phyloP scores from a whole-genome alignment of 1,140 invertebrate species.

The Drosophila malerkotliana region DNA sequence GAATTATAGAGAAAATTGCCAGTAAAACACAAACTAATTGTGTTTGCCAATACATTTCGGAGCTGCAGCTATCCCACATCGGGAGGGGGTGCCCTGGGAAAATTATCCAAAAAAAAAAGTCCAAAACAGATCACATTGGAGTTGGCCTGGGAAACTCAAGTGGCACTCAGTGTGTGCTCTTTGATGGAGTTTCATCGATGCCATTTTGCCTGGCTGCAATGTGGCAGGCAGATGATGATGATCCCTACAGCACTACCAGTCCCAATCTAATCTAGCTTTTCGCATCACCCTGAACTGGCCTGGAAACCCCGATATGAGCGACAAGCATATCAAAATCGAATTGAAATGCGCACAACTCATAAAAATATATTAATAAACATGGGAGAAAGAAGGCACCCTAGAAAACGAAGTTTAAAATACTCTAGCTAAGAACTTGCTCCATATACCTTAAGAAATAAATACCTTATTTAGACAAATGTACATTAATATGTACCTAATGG shows the following conservation, averaged over 20 bases:
- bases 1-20: slow-evolving; percentile 76
- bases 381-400: neutral
- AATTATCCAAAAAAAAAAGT: neutral
- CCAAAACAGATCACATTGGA: slow-evolving; percentile 31
- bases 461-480: neutral
- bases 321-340: slow-evolving; percentile 65
- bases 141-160: slow-evolving; percentile 69
- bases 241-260: slow-evolving; percentile 17
- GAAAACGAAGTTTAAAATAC: slow-evolving; percentile 14
- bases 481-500: no score
- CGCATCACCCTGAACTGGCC: slow-evolving; percentile 37
- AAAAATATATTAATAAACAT: slow-evolving; percentile 39
- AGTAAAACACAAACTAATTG: slow-evolving; percentile 78
- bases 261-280: slow-evolving; percentile 40
- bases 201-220: slow-evolving; percentile 52
- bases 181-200: slow-evolving; percentile 30
- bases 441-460: neutral
- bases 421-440: neutral
- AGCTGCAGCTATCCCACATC: neutral
- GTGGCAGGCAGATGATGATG: slow-evolving; percentile 71
- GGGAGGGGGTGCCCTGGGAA: slow-evolving; percentile 50
- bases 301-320: slow-evolving; percentile 58
- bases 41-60: slow-evolving; percentile 42
- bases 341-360: slow-evolving; percentile 72
- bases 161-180: slow-evolving; percentile 48